Base-by-base conservation (phyloP, 2,113 vertebrate genomes). In the Mungos mungo region DNA sequence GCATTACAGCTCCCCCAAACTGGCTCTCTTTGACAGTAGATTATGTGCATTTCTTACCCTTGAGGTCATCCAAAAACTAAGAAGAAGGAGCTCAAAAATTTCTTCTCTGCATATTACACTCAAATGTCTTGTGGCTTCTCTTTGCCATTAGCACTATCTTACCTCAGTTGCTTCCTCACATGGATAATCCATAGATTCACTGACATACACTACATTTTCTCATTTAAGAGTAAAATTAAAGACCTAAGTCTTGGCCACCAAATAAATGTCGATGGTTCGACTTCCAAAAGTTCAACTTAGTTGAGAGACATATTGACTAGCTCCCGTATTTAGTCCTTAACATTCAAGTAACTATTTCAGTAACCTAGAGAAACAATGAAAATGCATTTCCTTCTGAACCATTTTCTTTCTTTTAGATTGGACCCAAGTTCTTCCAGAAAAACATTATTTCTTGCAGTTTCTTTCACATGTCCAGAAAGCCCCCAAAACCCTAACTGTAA, bases 151-250 rank as follows among this genome's bases (percentile, higher is more conserved):
- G 65, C 35, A 21, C 38, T 72, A 9, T 10, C 4, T 57, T 63
- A 86, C 35, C 47, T 88, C 82, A 95, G 52, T 27, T 41, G 35
- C 66, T 84, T 84, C 68, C n/a, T 95, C 95, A 96, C 27, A 23
- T 50, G 41, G 35, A 31, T 41, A 31, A 68, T 52, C 35, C 77
- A 15, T 29, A 93, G 82, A 95, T 16, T 27, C 52, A 63, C 25
- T 38, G 19, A 96, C 82, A 90, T 47, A 31, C 12, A 68, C 38
- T 88, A 5, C 1, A 52, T 93, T 97, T 23, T 86, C 14, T 96
- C 88, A 35, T 79, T 97, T 93, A 91, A 84, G 23, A 93, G 83
- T 88, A 38, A 45, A 90, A 97, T 94, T 79, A 80, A 96, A 98
- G 90, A 93, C 93, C 91, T 93, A 97, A 76, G 18, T 47, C 0